Evolutionary conservation across 1,140 invertebrate genomes (phyloP).

Genomic region (Heliconius nattereri): DNA sequence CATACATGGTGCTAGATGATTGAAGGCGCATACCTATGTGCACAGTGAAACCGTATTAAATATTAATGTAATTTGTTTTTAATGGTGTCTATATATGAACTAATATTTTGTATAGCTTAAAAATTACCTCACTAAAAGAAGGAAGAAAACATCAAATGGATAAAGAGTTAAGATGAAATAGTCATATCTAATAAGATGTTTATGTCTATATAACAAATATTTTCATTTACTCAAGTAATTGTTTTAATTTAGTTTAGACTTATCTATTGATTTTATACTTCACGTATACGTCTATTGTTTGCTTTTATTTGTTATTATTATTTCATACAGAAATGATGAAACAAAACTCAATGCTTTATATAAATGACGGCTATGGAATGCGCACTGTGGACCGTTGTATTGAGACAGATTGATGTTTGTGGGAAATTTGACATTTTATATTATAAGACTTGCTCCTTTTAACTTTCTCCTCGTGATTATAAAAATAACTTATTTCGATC

Average conservation of each 20-base stretch:
- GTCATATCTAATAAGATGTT: too few relatives aligned
- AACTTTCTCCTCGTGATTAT: too few relatives aligned
- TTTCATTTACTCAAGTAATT: neutral
- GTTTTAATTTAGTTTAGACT: neutral
- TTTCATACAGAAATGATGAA: neutral
- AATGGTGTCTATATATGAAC: neutral
- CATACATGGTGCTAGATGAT: constrained; percentile 25
- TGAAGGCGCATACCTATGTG: constrained; percentile 22
- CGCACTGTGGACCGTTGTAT: neutral
- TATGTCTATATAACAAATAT: neutral
- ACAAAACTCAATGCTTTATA: neutral
- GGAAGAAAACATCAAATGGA: too few relatives aligned
- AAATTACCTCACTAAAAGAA: too few relatives aligned
- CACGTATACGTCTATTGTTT: neutral
- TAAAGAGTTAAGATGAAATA: too few relatives aligned
- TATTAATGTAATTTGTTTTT: neutral
- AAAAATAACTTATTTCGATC: too few relatives aligned
- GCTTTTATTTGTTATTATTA: neutral
- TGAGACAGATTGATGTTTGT: neutral
- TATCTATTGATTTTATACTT: neutral
- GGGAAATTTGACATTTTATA: neutral
- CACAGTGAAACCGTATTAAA: neutral
- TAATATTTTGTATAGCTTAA: neutral
- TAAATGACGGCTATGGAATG: too few relatives aligned
- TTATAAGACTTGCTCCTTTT: too few relatives aligned